Evolutionary conservation across 2,113 vertebrate genomes (phyloP).

Genomic region (Candoia aspera): DNA sequence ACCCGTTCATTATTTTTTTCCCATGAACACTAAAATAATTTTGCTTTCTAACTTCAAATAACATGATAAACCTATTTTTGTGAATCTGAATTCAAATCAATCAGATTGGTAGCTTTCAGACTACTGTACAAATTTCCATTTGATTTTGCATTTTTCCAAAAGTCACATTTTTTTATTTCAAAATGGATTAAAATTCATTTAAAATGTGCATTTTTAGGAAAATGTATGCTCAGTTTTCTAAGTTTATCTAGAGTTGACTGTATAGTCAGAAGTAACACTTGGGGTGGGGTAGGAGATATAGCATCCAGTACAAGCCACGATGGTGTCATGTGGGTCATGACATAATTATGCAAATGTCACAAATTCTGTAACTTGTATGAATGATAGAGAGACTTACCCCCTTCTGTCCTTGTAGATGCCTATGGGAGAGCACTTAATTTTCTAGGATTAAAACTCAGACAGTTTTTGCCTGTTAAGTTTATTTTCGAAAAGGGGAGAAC

Average conservation of each 20-base stretch:
- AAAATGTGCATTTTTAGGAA: not conserved
- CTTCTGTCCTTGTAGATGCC: not conserved
- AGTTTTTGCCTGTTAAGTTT: constrained; percentile 3
- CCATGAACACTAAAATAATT: not conserved
- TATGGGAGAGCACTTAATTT: not conserved
- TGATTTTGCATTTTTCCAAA: not conserved
- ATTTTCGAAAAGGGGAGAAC: not conserved
- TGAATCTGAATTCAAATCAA: not conserved
- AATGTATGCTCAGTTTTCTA: not conserved
- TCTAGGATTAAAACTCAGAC: not conserved
- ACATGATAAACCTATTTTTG: not conserved
- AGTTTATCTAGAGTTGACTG: not conserved
- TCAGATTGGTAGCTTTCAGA: not conserved
- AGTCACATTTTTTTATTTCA: too few relatives aligned
- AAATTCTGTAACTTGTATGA: not conserved
- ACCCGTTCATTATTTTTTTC: not conserved
- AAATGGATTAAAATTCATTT: not conserved
- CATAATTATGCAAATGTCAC: not conserved
- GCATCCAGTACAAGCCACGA: not conserved
- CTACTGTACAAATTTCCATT: not conserved
- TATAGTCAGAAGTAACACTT: not conserved
- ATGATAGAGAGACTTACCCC: not conserved
- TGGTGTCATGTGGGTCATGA: not conserved
- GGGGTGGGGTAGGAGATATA: too few relatives aligned
- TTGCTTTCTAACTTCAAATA: not conserved